A percentile compares a stretch with the other conserved stretches of the same genome.
Evolutionary conservation across 2,113 vertebrate species (phyloP).

Genomic region (Rhinogobius similis): DNA sequence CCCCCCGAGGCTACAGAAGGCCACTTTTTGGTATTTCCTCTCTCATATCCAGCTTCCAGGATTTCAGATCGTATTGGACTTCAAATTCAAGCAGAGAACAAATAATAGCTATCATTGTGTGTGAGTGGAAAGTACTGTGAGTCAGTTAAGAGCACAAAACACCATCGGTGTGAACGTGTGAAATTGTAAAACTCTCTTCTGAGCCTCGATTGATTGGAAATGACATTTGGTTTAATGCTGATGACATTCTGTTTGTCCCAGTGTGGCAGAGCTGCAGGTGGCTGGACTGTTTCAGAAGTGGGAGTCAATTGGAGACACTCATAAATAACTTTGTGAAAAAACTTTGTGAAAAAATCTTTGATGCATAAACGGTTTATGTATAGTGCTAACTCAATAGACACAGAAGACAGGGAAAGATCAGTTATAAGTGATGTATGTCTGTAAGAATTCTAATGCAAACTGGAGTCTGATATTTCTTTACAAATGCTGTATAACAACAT

Average conservation of each 20-base stretch:
- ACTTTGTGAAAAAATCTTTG: background rate
- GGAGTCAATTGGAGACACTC: background rate
- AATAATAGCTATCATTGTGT: conserved; percentile 1
- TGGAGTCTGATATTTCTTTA: too few species aligned
- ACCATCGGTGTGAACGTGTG: background rate
- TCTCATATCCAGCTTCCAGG: conserved; percentile 2
- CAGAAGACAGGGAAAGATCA: too few species aligned
- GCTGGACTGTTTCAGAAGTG: background rate
- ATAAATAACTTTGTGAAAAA: background rate
- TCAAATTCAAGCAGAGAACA: conserved; percentile 2
- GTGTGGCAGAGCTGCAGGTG: conserved; percentile 18
- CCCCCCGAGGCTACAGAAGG: background rate
- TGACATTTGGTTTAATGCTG: conserved; percentile 38
- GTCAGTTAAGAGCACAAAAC: conserved; percentile 17
- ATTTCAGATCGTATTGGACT: background rate
- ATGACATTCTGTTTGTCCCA: conserved; percentile 37
- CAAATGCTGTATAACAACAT: too few species aligned
- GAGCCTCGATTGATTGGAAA: conserved; percentile 19
- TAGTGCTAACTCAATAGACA: too few species aligned
- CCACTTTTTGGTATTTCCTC: conserved; percentile 17
- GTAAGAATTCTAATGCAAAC: too few species aligned
- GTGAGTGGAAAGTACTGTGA: background rate
- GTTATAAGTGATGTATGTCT: too few species aligned
- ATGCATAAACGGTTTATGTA: too few species aligned
- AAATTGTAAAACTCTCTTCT: conserved; percentile 5